phyloP scores from a whole-genome alignment of 35 echinoderm and acorn worm species.

The Ptychodera flava region DNA sequence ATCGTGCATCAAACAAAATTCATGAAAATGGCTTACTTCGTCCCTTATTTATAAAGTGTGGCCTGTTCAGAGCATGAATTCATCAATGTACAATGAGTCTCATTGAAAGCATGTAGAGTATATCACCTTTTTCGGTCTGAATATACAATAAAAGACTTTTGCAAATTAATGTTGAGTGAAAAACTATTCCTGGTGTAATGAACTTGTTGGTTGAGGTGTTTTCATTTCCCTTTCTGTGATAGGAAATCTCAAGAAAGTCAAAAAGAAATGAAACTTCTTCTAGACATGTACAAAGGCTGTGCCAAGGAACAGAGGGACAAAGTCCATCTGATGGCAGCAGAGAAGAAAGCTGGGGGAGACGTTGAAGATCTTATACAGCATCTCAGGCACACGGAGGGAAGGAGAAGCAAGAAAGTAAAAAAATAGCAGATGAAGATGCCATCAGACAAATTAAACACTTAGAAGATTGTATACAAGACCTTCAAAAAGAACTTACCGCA shows the following conservation, averaged over 20 bases:
- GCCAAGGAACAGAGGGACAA: conserved; percentile 91
- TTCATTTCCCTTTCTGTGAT: conserved; percentile 18
- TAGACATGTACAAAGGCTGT: conserved; percentile 93
- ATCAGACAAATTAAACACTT: conserved; percentile 68
- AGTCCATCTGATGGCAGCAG: conserved; percentile 80
- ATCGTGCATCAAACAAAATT: no score
- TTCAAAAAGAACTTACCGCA: conserved; percentile 93
- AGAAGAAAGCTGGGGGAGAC: conserved; percentile 62
- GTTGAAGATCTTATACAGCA: conserved; percentile 65
- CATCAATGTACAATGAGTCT: no score
- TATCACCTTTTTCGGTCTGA: no score
- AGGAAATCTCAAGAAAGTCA: conserved; percentile 92
- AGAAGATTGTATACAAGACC: conserved; percentile 79
- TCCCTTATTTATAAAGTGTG: no score
- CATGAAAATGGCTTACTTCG: no score
- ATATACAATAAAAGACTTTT: no score
- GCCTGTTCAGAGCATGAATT: no score
- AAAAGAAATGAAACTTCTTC: conserved; percentile 88
- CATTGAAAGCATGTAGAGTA: no score
- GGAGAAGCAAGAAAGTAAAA: conserved; percentile 66
- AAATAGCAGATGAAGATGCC: conserved; percentile 72
- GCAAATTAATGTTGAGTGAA: no score
- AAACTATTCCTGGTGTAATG: no score
- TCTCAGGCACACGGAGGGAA: conserved; percentile 69
- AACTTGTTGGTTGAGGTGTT: no score